A percentile compares a stretch with the other conserved stretches of the same genome.
phyloP scores from a whole-genome alignment of 2,888 invertebrate genomes.

The Hesperia comma region DNA sequence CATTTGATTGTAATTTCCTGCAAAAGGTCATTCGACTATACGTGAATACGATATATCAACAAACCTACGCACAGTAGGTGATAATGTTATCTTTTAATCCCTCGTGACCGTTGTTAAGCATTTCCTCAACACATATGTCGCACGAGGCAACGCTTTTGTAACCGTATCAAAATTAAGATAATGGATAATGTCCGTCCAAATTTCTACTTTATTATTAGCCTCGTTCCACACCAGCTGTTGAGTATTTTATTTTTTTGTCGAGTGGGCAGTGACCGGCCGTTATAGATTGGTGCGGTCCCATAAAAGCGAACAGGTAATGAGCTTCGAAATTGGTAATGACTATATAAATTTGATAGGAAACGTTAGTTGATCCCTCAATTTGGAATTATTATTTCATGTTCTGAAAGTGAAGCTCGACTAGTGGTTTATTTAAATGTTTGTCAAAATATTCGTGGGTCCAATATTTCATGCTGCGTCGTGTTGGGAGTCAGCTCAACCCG shows the following conservation, averaged over 20 bases:
- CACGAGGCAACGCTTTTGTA: slow-evolving; percentile 77
- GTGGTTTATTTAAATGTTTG: slow-evolving; percentile 25
- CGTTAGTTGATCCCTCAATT: slow-evolving; percentile 61
- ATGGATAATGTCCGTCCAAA: slow-evolving; percentile 77
- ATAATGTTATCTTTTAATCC: slow-evolving; percentile 50
- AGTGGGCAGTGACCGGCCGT: slow-evolving; percentile 70
- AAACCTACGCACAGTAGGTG: slow-evolving; percentile 20
- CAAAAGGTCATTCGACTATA: not conserved
- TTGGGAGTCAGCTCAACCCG: slow-evolving; percentile 46
- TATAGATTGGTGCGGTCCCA: slow-evolving; percentile 70
- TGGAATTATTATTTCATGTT: slow-evolving; percentile 65
- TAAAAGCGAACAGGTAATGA: slow-evolving; percentile 73
- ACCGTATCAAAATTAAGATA: slow-evolving; percentile 82
- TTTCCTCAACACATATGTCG: slow-evolving; percentile 70
- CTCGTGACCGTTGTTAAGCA: slow-evolving; percentile 52
- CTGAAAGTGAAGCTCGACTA: not conserved
- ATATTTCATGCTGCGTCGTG: slow-evolving; percentile 37
- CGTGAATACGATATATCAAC: slow-evolving; percentile 13
- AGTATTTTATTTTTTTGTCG: slow-evolving; percentile 58
- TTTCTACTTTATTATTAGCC: slow-evolving; percentile 74
- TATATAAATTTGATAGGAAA: slow-evolving; percentile 65
- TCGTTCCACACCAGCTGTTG: slow-evolving; percentile 71
- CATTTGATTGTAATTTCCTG: slow-evolving; percentile 5
- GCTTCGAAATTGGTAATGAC: slow-evolving; percentile 77
- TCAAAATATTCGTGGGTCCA: slow-evolving; percentile 26